Percentiles rank a stretch among this genome's conserved stretches.
Conservation (phyloP, 2,888 invertebrate species). For the Podotricha telesiphe region DNA sequence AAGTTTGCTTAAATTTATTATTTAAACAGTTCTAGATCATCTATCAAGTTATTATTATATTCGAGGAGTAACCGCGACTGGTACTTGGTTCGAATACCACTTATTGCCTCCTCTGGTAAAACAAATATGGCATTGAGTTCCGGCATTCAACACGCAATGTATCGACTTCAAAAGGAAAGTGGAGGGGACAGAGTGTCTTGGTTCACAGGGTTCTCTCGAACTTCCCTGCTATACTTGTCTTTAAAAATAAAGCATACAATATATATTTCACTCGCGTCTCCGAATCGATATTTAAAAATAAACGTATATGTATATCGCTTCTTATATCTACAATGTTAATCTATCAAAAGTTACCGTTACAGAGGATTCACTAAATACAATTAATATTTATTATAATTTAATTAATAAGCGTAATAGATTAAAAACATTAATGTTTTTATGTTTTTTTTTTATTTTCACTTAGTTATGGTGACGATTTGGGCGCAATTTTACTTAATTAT, state of each 20-base stretch:
- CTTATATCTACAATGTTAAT: constrained; percentile 22
- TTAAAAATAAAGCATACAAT: background rate
- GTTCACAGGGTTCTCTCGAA: too few relatives aligned
- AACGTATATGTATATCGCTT: background rate
- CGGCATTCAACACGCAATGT: too few relatives aligned
- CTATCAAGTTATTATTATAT: too few relatives aligned
- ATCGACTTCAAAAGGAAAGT: too few relatives aligned
- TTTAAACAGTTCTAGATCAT: too few relatives aligned
- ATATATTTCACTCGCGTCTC: constrained; percentile 9
- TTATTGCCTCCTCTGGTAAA: too few relatives aligned
- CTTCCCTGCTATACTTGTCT: too few relatives aligned
- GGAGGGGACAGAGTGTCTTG: too few relatives aligned
- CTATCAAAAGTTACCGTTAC: constrained; percentile 61
- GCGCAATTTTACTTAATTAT: constrained; percentile 32
- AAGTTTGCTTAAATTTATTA: too few relatives aligned
- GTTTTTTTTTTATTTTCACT: constrained; percentile 55
- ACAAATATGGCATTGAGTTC: too few relatives aligned
- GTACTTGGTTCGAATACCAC: too few relatives aligned
- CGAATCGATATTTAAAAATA: background rate
- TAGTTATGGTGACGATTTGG: constrained; percentile 42
- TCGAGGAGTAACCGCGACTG: too few relatives aligned
- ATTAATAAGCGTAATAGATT: constrained; percentile 84
- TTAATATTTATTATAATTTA: constrained; percentile 65
- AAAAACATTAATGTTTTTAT: constrained; percentile 77
- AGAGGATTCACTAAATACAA: constrained; percentile 75